These are phyloP conservation scores for Beroe ovata DNA, from an alignment of 37 sponge, comb jelly and placozoan species.

Conservation along the genomic window DNA sequence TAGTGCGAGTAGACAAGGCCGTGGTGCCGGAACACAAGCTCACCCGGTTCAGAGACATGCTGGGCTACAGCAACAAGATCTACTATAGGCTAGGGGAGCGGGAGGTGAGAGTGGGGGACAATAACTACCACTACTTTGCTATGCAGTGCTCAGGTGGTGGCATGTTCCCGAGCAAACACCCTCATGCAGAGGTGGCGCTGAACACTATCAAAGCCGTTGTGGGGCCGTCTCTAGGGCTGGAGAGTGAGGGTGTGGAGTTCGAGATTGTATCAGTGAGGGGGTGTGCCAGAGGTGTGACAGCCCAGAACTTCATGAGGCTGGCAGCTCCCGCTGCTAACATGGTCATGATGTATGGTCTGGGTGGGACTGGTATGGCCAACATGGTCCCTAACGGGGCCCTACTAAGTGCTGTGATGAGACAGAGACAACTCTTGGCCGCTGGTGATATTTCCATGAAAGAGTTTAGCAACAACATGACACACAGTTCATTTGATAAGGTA, in stretches of 20 bases:
- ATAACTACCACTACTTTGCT: slow-evolving; percentile 6
- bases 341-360: slow-evolving; percentile 54
- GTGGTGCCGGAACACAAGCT: slow-evolving; percentile 1
- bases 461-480: neutral
- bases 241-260: neutral
- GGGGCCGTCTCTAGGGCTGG: neutral
- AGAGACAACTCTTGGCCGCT: neutral
- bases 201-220: slow-evolving; percentile 30
- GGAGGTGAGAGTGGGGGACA: slow-evolving; percentile 4
- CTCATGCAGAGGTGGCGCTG: slow-evolving; percentile 14
- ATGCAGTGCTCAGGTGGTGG: slow-evolving; percentile 55
- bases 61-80: neutral
- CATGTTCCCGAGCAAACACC: neutral
- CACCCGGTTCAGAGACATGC: neutral
- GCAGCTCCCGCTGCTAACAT: slow-evolving; percentile 40
- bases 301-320: slow-evolving; percentile 39
- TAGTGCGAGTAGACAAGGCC: slow-evolving; percentile 8
- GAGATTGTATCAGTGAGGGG: slow-evolving; percentile 43
- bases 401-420: neutral
- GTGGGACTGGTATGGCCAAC: slow-evolving; percentile 36
- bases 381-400: slow-evolving; percentile 31
- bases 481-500: slow-evolving; percentile 10
- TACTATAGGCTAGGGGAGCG: slow-evolving; percentile 24
- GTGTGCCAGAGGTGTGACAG: slow-evolving; percentile 37
- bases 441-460: neutral